Percentiles rank a stretch among this genome's conserved stretches.
Conservation (phyloP, 2,797 vertebrate genomes). For the Scolopax bukidnonensis region DNA sequence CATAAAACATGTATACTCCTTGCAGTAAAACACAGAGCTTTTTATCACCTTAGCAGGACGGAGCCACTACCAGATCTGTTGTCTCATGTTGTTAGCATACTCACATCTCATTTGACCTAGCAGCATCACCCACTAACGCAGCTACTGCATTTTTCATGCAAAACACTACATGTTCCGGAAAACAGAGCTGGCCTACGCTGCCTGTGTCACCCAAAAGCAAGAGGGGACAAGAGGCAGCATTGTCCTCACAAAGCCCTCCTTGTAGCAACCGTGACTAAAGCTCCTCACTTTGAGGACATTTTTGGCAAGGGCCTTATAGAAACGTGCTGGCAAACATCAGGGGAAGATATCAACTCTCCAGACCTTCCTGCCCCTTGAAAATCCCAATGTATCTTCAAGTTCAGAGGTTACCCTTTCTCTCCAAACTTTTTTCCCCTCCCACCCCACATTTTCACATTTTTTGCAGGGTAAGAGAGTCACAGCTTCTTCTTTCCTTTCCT, state of each 20-base stretch:
- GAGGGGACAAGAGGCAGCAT: not conserved
- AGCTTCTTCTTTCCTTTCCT: not conserved
- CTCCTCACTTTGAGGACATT: not conserved
- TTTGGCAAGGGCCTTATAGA: not conserved
- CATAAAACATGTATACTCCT: accelerated
- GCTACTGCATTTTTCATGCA: not conserved
- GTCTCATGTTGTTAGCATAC: not conserved
- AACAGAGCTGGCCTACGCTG: not conserved
- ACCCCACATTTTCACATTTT: not conserved
- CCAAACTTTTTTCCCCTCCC: not conserved
- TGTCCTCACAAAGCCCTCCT: conserved; percentile 13
- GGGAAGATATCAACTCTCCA: not conserved
- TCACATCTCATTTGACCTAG: not conserved
- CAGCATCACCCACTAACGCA: accelerated
- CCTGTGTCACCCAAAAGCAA: not conserved
- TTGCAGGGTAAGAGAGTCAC: not conserved
- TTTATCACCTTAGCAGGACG: not conserved
- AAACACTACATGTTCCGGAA: not conserved
- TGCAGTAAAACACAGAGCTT: not conserved
- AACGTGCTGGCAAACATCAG: not conserved
- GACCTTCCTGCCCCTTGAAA: not conserved
- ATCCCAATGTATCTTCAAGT: not conserved
- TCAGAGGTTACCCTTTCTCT: not conserved
- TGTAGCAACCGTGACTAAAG: not conserved
- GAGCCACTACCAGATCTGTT: not conserved